Percentiles rank a stretch among this genome's conserved stretches.
These are phyloP conservation scores for Hylia prasina DNA, from an alignment of 2,113 vertebrate species.

Conservation along the genomic window DNA sequence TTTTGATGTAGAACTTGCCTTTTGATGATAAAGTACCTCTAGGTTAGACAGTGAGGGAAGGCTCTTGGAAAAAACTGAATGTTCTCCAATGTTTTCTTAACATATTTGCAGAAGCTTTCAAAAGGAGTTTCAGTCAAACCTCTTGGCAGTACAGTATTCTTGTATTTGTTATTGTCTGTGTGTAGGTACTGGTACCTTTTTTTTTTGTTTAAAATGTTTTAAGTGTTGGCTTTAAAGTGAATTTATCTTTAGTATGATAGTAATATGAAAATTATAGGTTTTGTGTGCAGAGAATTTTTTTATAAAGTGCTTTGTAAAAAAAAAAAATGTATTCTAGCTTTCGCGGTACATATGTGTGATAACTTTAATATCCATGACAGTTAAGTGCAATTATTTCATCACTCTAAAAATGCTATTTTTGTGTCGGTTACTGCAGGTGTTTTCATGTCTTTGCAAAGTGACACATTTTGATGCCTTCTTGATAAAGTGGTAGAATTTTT, in stretches of 20 bases:
- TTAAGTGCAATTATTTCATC: conserved; percentile 92
- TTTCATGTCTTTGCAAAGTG: conserved; percentile 97
- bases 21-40: conserved; percentile 74
- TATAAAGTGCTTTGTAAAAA: conserved; percentile 97
- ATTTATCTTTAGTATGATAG: conserved; percentile 92
- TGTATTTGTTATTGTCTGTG: conserved; percentile 87
- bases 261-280: conserved; percentile 92
- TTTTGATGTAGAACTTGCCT: conserved; percentile 77
- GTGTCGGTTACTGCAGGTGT: conserved; percentile 97
- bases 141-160: conserved; percentile 91
- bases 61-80: conserved; percentile 67
- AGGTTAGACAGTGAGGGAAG: conserved; percentile 63
- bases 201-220: conserved; percentile 85
- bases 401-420: conserved; percentile 90
- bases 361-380: conserved; percentile 95
- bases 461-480: conserved; percentile 99
- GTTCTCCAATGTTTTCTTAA: conserved; percentile 74
- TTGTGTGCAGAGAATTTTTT: conserved; percentile 94
- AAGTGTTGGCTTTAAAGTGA: conserved; percentile 98
- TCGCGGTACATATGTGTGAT: conserved; percentile 97
- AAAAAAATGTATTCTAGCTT: conserved; percentile 94
- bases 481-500: conserved; percentile 99
- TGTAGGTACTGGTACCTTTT: conserved; percentile 98
- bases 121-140: conserved; percentile 83
- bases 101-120: conserved; percentile 74